Conservation (phyloP, 2,797 vertebrate genomes). For the Halcyon smyrnensis region DNA sequence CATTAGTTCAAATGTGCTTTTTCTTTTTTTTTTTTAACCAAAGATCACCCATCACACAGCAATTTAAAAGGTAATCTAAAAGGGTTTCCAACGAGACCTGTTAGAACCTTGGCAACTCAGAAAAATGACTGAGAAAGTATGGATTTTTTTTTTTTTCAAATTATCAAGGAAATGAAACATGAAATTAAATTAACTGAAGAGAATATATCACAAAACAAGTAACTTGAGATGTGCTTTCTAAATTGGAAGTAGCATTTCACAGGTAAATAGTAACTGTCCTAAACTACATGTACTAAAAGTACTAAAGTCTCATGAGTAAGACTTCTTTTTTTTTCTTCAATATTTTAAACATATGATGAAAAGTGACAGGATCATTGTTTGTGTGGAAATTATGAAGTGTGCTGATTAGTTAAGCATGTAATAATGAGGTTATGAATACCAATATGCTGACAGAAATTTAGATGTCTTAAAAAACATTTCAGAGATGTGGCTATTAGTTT, state of each 20-base stretch:
- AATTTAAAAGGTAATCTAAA: neutral
- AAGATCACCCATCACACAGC: neutral
- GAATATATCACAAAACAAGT: neutral
- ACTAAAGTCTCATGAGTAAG: neutral
- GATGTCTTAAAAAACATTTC: slow-evolving; percentile 19
- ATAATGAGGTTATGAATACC: neutral
- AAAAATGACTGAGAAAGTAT: neutral
- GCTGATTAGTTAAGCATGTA: slow-evolving; percentile 26
- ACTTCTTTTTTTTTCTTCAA: neutral
- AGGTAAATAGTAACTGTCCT: neutral
- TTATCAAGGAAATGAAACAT: neutral
- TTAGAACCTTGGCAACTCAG: neutral
- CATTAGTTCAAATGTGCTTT: neutral
- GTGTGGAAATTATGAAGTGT: neutral
- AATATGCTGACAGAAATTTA: slow-evolving; percentile 26
- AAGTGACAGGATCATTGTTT: neutral
- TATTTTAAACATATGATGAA: neutral
- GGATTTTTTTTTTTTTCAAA: neutral
- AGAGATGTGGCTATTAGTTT: neutral
- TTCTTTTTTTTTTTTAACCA: neutral
- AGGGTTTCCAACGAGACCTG: neutral
- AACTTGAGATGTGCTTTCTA: neutral
- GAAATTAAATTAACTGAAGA: neutral
- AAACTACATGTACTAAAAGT: neutral
- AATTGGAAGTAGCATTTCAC: neutral